Evolutionary conservation across 2,888 invertebrate species (phyloP).

Genomic region (Siphlonurus alternatus): DNA sequence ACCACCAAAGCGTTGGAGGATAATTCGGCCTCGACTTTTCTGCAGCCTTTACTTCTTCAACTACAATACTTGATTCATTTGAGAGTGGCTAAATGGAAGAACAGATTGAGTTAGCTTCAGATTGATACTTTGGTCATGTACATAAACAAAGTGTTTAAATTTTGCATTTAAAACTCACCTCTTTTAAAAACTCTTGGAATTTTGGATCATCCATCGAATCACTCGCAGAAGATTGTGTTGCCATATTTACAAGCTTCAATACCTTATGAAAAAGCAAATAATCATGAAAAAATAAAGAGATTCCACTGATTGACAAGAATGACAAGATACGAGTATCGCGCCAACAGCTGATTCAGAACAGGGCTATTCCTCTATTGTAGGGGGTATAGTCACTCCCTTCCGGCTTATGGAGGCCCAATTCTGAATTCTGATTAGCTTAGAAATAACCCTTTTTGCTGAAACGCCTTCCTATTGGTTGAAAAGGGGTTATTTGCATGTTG

Average conservation of each 20-base stretch:
- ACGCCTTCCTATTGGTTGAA: too few species aligned
- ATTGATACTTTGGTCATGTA: too few species aligned
- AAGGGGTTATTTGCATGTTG: too few species aligned
- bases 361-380: slow-evolving; percentile 38
- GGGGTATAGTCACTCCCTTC: too few species aligned
- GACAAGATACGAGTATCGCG: slow-evolving; percentile 29
- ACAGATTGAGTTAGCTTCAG: too few species aligned
- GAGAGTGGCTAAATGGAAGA: background rate
- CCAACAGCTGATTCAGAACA: slow-evolving; percentile 43
- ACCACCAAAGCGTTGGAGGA: background rate
- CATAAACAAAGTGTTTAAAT: too few species aligned
- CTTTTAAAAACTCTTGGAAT: background rate
- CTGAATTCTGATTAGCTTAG: too few species aligned
- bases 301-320: slow-evolving; percentile 22
- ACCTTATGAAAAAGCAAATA: slow-evolving; percentile 27
- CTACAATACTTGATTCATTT: background rate
- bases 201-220: background rate
- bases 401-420: too few species aligned
- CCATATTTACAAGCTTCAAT: background rate
- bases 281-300: slow-evolving; percentile 24
- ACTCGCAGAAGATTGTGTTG: background rate
- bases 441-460: too few species aligned
- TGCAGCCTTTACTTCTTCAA: background rate
- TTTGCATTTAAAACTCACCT: background rate
- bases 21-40: background rate